Base-by-base conservation (phyloP, 2,113 vertebrate species). In the Physeter macrocephalus region DNA sequence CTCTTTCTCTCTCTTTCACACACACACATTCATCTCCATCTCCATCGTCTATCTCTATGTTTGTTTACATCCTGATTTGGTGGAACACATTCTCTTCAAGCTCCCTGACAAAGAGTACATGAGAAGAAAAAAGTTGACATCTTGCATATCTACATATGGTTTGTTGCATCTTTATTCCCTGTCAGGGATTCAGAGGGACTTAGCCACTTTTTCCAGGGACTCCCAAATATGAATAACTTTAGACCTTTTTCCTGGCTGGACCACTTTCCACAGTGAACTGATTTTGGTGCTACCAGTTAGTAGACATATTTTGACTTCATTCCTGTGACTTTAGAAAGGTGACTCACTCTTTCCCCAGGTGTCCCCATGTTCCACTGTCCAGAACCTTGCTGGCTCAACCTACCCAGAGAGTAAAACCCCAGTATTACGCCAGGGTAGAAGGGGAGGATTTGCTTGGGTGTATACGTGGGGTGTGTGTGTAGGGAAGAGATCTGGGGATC, bases 21-120 rank as follows among this genome's bases (percentile, higher is more conserved):
- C 36, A 4, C 8, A 75, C 46, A 8, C 2, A 27, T 14, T 2
- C 3, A 13, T 43, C 13, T 36, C 61, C 5, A 3, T 46, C 6
- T 17, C 3, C n/a, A 6, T 39, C 8, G n/a, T 54, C 49, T 8
- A 7, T 46, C 31, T 72, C 54, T 25, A 1, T 54, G 5, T 66
- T 57, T 72, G 11, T 61, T 54, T 94, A 20, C n/a, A 21, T 39
- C n/a, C 62, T 49, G 13, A 66, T n/a, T 90, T 46, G 74, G 23
- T 54, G 46, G 39, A 72, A 67, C 18, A 77, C 11, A 52, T 14
- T 49, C 36, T 72, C 43, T 59, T 54, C 46, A 77, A 75, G 36
- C 43, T 88, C 15, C 54, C 74, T 74, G 69, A 80, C 78, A 82
- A 18, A 62, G n/a, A 57, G 20, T 8, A 95, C 15, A 6, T 18